phyloP scores from a whole-genome alignment of 1,140 invertebrate genomes.

The Zelostemma sp. region DNA sequence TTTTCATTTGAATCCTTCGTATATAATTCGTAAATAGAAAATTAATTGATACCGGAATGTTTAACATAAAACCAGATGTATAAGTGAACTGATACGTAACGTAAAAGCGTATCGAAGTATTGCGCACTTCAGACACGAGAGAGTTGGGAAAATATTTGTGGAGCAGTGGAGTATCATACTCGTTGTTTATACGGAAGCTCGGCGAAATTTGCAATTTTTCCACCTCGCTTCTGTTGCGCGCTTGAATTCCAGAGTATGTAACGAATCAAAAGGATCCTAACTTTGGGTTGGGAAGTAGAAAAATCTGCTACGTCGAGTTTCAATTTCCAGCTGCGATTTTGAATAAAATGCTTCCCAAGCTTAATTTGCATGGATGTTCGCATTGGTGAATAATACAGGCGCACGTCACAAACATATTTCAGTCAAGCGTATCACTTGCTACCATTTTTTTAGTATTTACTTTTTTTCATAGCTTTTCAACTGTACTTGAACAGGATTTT shows the following conservation, averaged over 20 bases:
- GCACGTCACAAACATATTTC: no score
- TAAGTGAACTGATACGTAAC: background rate
- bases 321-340: slow-evolving; percentile 13
- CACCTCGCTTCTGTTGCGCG: slow-evolving; percentile 8
- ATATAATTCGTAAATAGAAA: no score
- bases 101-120: slow-evolving; percentile 20
- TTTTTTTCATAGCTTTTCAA: no score
- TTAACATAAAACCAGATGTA: no score
- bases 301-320: background rate
- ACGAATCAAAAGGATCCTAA: slow-evolving; percentile 10
- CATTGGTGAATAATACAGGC: slow-evolving; percentile 27
- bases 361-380: slow-evolving; percentile 17
- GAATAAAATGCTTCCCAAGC: slow-evolving; percentile 19
- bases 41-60: no score
- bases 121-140: slow-evolving; percentile 18
- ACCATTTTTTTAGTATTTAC: no score
- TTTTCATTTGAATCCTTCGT: no score
- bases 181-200: slow-evolving; percentile 21
- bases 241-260: background rate
- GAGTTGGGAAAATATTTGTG: slow-evolving; percentile 46
- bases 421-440: no score
- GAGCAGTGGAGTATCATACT: slow-evolving; percentile 22
- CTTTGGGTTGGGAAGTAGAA: background rate
- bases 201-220: slow-evolving; percentile 42
- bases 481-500: no score